Evolutionary conservation across 37 sponge, comb jelly and placozoan species (phyloP), one percentile per base, ranked within the genome.

Genomic region (Aphrocallistes beatrix): DNA sequence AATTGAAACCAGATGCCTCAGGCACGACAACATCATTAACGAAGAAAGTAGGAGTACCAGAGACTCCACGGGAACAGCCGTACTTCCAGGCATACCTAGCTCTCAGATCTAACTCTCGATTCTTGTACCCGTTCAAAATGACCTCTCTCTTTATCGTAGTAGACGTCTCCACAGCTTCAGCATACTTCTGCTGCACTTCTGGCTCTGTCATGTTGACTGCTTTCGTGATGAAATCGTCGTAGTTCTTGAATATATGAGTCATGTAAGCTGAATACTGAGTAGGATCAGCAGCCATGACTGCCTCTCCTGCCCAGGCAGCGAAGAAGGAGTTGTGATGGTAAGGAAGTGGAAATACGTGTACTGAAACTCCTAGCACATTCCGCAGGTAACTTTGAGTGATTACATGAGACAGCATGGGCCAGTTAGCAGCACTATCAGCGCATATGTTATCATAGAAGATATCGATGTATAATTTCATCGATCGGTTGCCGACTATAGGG

Each of bases 221-320:
- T 13, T 28, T 1, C 6, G 17, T 13, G 75, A 60, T 60, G 34
- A 60, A 60, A 30, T 60, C 75, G 34, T 60, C 75, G 34, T 60
- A 60, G 34, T 13, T 19, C 3, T 13, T 21, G 75, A 60, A 60
- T 60, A 60, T 60, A 13, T 60, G n/a, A 6, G 17, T 3, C 75
- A 60, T 3, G 75, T 60, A 60, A 3, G 25, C 3, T 25, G 21
- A 3, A 13, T 19, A 60, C 75, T 60, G 10, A 30, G 1, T 13
- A 3, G 75, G 25, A 13, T 60, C 34, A 3, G 8, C n/a, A 3
- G 10, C 28, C 75, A 3, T 60, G 8, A 60, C n/a, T 19, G 75
- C n/a, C 75, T 60, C 75, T 60, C 75, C 75, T 3, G 75, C 75
- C 75, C 75, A 60, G 75, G 75, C 75, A 60, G 75, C 75, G 34